Conservation (phyloP, 2,797 vertebrate genomes). For the Gymnoscopelus braueri region DNA sequence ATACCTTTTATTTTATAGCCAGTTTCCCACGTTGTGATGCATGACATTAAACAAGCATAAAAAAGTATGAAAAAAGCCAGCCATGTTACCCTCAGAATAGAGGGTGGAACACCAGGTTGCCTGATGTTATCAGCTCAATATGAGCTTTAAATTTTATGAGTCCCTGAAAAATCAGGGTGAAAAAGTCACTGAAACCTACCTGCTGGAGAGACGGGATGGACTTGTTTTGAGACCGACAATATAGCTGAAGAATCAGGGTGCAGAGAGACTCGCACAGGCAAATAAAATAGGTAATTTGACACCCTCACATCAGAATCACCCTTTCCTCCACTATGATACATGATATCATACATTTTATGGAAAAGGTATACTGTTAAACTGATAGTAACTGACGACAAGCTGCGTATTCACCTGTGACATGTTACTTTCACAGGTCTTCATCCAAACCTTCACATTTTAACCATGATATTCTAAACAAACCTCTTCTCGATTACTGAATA, state of each 20-base stretch:
- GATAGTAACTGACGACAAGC: background rate
- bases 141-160: background rate
- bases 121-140: conserved; percentile 4
- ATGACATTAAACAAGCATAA: conserved; percentile 75
- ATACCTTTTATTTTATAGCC: conserved; percentile 85
- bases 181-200: conserved; percentile 79
- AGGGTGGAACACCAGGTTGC: conserved; percentile 30
- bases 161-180: conserved; percentile 23
- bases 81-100: conserved; percentile 43
- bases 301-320: conserved; percentile 22
- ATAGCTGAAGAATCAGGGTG: conserved; percentile 59
- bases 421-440: conserved; percentile 2
- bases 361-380: conserved; percentile 23
- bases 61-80: conserved; percentile 43
- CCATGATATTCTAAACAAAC: conserved; percentile 15
- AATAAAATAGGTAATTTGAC: conserved; percentile 39
- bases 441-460: conserved; percentile 4
- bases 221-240: conserved; percentile 57
- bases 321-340: conserved; percentile 17
- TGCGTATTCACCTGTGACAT: background rate
- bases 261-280: conserved; percentile 51
- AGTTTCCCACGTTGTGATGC: conserved; percentile 70
- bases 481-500: conserved; percentile 12
- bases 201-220: conserved; percentile 64
- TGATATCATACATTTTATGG: conserved; percentile 8